phyloP scores from a whole-genome alignment of 2,888 invertebrate species.

The Automeris io region DNA sequence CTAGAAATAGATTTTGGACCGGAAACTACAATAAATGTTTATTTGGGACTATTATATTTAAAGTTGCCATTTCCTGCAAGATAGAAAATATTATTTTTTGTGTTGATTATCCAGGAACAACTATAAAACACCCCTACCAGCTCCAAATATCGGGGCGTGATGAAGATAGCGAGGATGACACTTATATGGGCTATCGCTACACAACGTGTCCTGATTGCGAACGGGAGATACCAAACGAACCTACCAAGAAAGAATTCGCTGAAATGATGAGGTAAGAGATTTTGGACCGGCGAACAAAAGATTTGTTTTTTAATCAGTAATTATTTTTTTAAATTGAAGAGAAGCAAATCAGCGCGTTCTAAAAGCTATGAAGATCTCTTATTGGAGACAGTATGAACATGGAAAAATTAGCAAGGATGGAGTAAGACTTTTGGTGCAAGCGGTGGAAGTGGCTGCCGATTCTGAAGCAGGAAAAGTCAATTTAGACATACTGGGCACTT shows the following conservation, averaged over 20 bases:
- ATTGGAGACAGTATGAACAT: conserved; percentile 80
- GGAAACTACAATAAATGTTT: too few species aligned
- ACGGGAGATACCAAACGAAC: conserved; percentile 73
- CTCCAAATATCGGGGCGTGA: conserved; percentile 57
- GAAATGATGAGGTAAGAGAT: conserved; percentile 69
- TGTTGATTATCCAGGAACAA: too few species aligned
- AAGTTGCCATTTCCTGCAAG: not conserved
- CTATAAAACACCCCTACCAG: conserved; percentile 77
- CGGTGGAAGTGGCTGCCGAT: conserved; percentile 70
- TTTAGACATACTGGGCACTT: conserved; percentile 52
- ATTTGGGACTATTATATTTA: not conserved
- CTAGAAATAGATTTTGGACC: too few species aligned
- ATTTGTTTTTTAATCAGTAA: not conserved
- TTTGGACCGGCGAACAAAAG: not conserved
- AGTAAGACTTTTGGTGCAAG: conserved; percentile 71
- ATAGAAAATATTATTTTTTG: too few species aligned
- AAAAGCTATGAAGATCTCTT: conserved; percentile 79
- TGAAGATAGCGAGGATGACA: conserved; percentile 62
- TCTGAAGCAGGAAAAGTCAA: conserved; percentile 58
- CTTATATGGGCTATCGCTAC: conserved; percentile 65
- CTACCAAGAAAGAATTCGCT: conserved; percentile 74
- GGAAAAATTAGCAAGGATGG: conserved; percentile 79
- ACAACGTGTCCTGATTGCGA: conserved; percentile 77
- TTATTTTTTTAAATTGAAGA: conserved; percentile 23
- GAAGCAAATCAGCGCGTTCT: conserved; percentile 78